A percentile compares a stretch with the other conserved stretches of the same genome.
These are phyloP conservation scores for Empis stercorea DNA, from an alignment of 2,888 invertebrate species.

Conservation along the genomic window DNA sequence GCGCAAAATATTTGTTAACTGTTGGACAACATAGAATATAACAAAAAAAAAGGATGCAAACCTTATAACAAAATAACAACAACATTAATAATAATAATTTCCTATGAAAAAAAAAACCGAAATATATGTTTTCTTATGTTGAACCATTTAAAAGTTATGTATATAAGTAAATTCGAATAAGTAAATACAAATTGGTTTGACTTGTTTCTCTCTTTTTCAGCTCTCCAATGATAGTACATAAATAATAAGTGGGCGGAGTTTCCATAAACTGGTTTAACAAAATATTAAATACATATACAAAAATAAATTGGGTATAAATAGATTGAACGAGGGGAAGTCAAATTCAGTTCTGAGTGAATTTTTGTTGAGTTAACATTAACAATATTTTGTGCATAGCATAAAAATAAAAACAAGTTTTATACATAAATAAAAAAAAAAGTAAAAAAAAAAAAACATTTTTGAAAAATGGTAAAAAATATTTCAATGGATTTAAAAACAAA, in stretches of 20 bases:
- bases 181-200: too few relatives aligned
- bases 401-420: not conserved
- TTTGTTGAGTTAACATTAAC: not conserved
- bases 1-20: constrained; percentile 6
- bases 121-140: too few relatives aligned
- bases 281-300: too few relatives aligned
- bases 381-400: not conserved
- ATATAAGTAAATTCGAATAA: too few relatives aligned
- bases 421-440: not conserved
- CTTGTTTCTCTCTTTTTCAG: too few relatives aligned
- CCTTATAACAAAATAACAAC: not conserved
- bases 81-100: not conserved
- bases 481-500: constrained; percentile 46
- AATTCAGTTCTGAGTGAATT: constrained; percentile 5
- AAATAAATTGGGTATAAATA: constrained; percentile 3
- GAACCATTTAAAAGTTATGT: too few relatives aligned
- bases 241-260: constrained; percentile 1
- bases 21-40: constrained; percentile 4
- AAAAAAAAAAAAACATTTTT: not conserved
- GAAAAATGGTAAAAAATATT: constrained; percentile 29
- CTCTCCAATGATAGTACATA: too few relatives aligned
- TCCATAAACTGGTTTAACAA: not conserved
- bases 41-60: constrained; percentile 1
- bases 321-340: not conserved
- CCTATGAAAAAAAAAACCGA: not conserved